A percentile compares a stretch with the other conserved stretches of the same genome.
phyloP scores from a whole-genome alignment of 2,888 invertebrate species.

The Rotaria macrura region DNA sequence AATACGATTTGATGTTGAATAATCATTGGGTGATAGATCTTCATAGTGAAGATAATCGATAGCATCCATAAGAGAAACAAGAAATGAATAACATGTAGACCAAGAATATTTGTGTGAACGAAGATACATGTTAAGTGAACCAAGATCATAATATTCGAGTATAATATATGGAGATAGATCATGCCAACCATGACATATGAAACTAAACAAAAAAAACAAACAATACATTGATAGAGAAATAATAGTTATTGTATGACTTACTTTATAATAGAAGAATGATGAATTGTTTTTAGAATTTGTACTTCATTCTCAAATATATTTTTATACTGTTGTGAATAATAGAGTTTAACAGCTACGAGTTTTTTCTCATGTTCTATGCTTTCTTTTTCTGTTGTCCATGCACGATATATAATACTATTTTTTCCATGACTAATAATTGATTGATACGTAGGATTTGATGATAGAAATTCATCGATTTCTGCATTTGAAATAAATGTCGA shows the following conservation, averaged over 20 bases:
- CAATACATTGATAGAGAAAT: no score
- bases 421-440: neutral
- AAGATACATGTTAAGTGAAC: neutral
- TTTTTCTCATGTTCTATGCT: neutral
- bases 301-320: neutral
- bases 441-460: neutral
- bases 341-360: neutral
- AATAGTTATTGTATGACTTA: no score
- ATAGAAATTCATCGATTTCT: neutral
- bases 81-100: neutral
- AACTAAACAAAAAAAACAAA: no score
- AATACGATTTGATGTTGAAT: neutral
- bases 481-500: neutral
- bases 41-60: constrained; percentile 18
- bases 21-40: neutral
- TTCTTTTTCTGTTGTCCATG: neutral
- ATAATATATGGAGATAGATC: neutral
- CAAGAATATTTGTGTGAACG: neutral
- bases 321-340: neutral
- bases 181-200: neutral
- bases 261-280: neutral
- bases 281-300: neutral
- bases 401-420: neutral
- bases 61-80: neutral
- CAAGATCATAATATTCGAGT: neutral